Conservation (phyloP, 1,140 invertebrate species). For the Adoxophyes honmai region DNA sequence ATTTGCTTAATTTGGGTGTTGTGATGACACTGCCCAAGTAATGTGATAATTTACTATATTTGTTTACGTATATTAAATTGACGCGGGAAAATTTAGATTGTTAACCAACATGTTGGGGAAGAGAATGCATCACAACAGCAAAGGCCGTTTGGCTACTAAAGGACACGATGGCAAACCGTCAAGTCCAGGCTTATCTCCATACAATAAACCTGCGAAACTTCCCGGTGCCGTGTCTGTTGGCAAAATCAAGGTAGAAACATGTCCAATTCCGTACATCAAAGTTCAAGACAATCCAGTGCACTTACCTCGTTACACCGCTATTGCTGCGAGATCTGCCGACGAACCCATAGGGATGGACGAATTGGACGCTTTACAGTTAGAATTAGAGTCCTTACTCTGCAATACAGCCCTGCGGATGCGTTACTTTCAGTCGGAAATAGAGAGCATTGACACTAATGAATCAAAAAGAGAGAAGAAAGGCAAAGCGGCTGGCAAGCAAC, state of each 20-base stretch:
- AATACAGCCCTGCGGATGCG: slow-evolving; percentile 87
- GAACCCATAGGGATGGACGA: slow-evolving; percentile 83
- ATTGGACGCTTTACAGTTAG: slow-evolving; percentile 89
- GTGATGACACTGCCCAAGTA: background rate
- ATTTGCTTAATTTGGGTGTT: no score
- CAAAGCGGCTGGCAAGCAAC: slow-evolving; percentile 78
- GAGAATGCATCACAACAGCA: slow-evolving; percentile 73
- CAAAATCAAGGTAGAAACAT: slow-evolving; percentile 63
- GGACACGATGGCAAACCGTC: slow-evolving; percentile 72
- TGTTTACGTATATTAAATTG: slow-evolving; percentile 26
- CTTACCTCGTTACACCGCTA: slow-evolving; percentile 61
- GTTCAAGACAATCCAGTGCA: slow-evolving; percentile 60
- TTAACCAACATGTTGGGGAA: slow-evolving; percentile 67
- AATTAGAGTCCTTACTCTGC: slow-evolving; percentile 91
- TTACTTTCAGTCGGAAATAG: slow-evolving; percentile 87
- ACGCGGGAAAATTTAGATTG: slow-evolving; percentile 61
- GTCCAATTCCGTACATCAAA: slow-evolving; percentile 65
- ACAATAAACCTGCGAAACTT: slow-evolving; percentile 70
- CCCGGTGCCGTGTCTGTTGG: slow-evolving; percentile 52
- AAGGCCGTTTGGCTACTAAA: slow-evolving; percentile 67
- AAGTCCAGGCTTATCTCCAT: slow-evolving; percentile 68
- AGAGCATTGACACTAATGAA: slow-evolving; percentile 83
- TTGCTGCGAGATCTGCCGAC: slow-evolving; percentile 66
- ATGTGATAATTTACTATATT: slow-evolving; percentile 28
- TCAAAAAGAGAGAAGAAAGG: slow-evolving; percentile 82